phyloP scores from a whole-genome alignment of 2,888 invertebrate species.

The Dorcus hopei region DNA sequence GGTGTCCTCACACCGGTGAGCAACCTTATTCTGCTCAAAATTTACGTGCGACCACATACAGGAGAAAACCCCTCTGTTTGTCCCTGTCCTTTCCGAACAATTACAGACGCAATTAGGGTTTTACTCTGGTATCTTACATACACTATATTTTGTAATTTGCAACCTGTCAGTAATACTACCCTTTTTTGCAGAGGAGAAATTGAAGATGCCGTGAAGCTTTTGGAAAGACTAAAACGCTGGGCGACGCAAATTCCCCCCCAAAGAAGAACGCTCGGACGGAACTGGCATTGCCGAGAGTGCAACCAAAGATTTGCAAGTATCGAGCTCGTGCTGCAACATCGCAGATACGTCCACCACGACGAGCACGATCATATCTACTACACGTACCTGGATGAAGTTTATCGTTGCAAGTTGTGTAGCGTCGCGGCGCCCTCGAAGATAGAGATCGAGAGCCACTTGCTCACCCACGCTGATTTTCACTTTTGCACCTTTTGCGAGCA shows the following conservation, averaged over 20 bases:
- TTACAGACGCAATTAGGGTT: too few species aligned
- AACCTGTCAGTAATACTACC: too few species aligned
- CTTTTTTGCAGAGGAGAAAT: too few species aligned
- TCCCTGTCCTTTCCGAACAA: too few species aligned
- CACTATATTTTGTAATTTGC: too few species aligned
- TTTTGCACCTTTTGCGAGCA: conserved; percentile 37
- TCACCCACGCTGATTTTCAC: conserved; percentile 7
- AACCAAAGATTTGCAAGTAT: background rate
- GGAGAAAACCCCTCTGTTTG: too few species aligned
- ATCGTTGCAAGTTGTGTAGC: conserved; percentile 3
- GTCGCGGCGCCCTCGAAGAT: background rate
- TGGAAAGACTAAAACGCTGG: too few species aligned
- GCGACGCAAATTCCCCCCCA: background rate
- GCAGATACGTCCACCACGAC: conserved; percentile 47
- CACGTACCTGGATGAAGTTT: conserved; percentile 26
- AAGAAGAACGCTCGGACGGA: too few species aligned
- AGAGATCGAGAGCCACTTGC: conserved; percentile 6
- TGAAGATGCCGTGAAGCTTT: too few species aligned
- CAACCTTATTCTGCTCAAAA: too few species aligned
- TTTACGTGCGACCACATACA: too few species aligned
- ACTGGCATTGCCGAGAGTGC: conserved; percentile 20
- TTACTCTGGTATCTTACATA: too few species aligned
- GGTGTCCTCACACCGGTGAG: conserved; percentile 30
- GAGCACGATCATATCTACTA: conserved; percentile 23
- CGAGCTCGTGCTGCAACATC: conserved; percentile 41